Evolutionary conservation across 2,113 vertebrate species (phyloP), one percentile per base, ranked within the genome.

Genomic region (Nesoenas mayeri): DNA sequence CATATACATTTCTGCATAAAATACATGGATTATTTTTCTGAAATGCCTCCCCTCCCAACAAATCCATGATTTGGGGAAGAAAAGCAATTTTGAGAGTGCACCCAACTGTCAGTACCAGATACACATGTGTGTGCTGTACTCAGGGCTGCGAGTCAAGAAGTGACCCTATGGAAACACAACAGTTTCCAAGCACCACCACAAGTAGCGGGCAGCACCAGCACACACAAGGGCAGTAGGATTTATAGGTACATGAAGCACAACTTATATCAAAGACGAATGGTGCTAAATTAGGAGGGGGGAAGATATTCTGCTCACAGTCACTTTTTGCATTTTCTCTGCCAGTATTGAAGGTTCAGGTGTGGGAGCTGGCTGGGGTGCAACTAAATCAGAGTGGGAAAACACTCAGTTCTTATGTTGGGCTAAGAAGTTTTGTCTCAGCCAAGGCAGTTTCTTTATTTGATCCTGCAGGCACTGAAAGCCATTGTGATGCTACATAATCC

Each of bases 111-210:
- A 47, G 12, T 8, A 57, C 21, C 71, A 62, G 25, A 10, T 4
- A 67, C 0, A 42, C 7, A 32, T 0, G 0, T 7, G 11, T 16
- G 66, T 11, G 54, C 18, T 80, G 10, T 7, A 62, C 10, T 4
- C 36, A 78, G 26, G 26, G n/a, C 22, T 12, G 25, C 1, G 4
- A 50, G 44, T 38, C 24, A 48, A 69, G 40, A 7, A 44, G 18
- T 19, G 21, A 79, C 15, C 19, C 50, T 75, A 28, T 21, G 81
- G 57, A 79, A 85, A 36, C 11, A 51, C 5, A 62, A 57, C 6
- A 0, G 15, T 17, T 90, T 69, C 34, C 21, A 17, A 73, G 28
- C 34, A 53, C 14, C 44, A 21, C 10, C 8, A 2, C 42, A 24
- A 66, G 51, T 1, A 81, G 10, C 25, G 7, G 44, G 44, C 44